A percentile compares a stretch with the other conserved stretches of the same genome.
Evolutionary conservation across 2,797 vertebrate genomes (phyloP).

Genomic region (Gallirallus australis): DNA sequence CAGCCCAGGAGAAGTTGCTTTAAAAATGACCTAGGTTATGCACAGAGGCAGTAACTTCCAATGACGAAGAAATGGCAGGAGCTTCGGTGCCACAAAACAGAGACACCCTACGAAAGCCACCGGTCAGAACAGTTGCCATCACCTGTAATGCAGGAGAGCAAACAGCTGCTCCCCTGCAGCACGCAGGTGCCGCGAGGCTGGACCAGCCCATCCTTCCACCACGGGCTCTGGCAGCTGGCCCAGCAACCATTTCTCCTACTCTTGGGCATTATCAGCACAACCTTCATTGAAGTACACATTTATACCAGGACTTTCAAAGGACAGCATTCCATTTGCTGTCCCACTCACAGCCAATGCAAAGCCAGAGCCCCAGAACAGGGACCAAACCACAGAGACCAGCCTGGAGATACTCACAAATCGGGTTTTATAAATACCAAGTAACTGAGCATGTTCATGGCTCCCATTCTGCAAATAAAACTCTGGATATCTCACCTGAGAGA

Average conservation of each 20-base stretch:
- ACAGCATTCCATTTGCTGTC: fast-evolving
- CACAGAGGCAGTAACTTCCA: neutral
- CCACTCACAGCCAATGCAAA: neutral
- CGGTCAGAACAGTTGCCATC: fast-evolving
- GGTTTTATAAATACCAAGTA: neutral
- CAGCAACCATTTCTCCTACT: neutral
- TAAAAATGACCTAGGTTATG: neutral
- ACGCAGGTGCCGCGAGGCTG: fast-evolving
- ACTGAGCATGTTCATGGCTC: neutral
- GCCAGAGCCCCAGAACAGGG: neutral
- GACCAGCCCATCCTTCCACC: neutral
- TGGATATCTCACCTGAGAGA: neutral
- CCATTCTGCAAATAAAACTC: neutral
- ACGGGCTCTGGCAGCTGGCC: neutral
- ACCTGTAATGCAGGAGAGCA: fast-evolving
- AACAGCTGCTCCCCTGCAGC: too few species aligned
- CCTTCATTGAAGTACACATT: neutral
- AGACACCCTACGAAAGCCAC: neutral
- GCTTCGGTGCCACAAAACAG: neutral
- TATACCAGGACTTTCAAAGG: neutral
- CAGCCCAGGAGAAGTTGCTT: neutral
- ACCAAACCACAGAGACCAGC: fast-evolving
- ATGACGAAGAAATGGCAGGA: neutral
- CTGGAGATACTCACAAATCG: fast-evolving
- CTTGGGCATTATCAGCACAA: too few species aligned